Evolutionary conservation across 2,888 invertebrate genomes (phyloP).

Genomic region (Cheilosia soror): DNA sequence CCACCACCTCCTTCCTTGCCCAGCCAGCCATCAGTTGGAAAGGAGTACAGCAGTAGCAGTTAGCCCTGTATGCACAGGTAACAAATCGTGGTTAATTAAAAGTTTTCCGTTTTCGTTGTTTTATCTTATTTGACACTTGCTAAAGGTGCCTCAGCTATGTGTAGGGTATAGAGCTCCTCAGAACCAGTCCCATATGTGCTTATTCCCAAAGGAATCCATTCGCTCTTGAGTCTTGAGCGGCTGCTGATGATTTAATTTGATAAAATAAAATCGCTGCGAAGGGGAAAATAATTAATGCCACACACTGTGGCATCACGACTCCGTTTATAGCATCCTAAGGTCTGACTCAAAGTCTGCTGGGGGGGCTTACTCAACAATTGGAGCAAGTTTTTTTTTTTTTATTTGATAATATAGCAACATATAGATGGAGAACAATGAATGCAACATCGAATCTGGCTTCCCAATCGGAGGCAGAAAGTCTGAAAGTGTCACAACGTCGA

Average conservation of each 20-base stretch:
- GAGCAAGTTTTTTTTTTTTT: conserved; percentile 3
- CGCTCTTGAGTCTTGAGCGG: neutral
- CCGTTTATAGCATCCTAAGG: conserved; percentile 34
- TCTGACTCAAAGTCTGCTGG: conserved; percentile 2
- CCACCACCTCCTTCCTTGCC: neutral
- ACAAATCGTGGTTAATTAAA: conserved; percentile 75
- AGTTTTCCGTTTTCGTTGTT: conserved; percentile 67
- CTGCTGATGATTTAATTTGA: conserved; percentile 71
- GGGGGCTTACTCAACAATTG: conserved; percentile 33
- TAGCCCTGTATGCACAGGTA: conserved; percentile 28
- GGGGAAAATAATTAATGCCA: conserved; percentile 71
- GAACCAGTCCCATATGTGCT: conserved; percentile 29
- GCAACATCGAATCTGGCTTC: conserved; percentile 3
- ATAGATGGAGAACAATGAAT: conserved; percentile 56
- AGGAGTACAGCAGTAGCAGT: neutral
- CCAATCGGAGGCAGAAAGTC: conserved; percentile 9
- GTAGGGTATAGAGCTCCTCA: conserved; percentile 10
- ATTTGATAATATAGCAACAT: conserved; percentile 49
- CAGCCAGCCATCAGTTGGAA: no score
- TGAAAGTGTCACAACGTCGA: conserved; percentile 67
- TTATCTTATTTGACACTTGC: conserved; percentile 68
- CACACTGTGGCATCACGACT: conserved; percentile 73
- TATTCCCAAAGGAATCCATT: conserved; percentile 36
- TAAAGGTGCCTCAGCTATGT: neutral
- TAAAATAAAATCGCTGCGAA: conserved; percentile 63